Evolutionary conservation across 2,888 invertebrate species (phyloP), one percentile per base, ranked within the genome.

Genomic region (Caenorhabditis macrosperma): DNA sequence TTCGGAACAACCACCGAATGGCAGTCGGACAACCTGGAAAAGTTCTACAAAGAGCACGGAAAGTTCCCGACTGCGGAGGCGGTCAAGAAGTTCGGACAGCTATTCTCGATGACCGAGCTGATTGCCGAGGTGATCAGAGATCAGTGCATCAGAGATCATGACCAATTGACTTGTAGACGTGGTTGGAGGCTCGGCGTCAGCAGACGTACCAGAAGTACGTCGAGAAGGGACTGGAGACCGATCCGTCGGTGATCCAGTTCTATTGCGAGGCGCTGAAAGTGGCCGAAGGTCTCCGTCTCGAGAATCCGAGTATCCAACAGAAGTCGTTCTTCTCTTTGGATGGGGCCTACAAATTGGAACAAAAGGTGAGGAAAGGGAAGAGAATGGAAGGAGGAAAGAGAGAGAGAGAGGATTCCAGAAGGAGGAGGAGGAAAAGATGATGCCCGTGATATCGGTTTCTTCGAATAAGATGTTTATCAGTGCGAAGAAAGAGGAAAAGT

Each of bases 171-270:
- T 59, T 71, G n/a, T 59, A 78, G 78, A 79, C 71, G 3, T 79
- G 79, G 79, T 69, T 79, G 2, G 79, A 79, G 50, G 64, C 68
- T 9, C 79, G 79, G 22, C 79, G 79, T 63, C 69, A 79, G 33
- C 55, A 60, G 26, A 75, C 79, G 17, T 75, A 79, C 26, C 68
- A 64, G 22, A 75, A 79, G 20, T 79, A 68, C 48, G 55, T 64
- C 10, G 59, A 71, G 24, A 67, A 63, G 28, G 75, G 75, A 1
- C 64, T 75, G 2, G 63, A 79, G 41, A 69, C 64, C 15, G 72
- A 78, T 5, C 67, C 78, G n/a, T 64, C 63, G 15, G 75, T 75
- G n/a, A 69, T 79, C 9, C 46, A 79, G 20, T 79, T 79, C 54
- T 79, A 79, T 35, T 69, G 69, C 20, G 79, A 79, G 46, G 50